These are phyloP conservation scores for Varecia variegata DNA, from an alignment of 2,797 vertebrate genomes.

Conservation along the genomic window DNA sequence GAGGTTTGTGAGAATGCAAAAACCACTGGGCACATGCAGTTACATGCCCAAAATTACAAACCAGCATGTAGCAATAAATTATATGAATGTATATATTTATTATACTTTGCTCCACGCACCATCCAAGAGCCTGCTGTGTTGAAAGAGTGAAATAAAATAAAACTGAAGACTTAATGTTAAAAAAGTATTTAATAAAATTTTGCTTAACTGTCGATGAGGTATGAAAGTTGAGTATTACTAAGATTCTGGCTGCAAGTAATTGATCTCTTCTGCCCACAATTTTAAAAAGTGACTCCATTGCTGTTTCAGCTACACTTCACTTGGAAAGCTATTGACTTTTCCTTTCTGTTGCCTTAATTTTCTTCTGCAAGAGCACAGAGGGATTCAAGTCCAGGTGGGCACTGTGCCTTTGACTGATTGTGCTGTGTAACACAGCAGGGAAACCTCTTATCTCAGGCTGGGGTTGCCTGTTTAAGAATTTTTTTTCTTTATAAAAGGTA, in stretches of 20 bases:
- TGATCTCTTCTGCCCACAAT: slow-evolving; percentile 8
- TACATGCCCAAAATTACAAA: neutral
- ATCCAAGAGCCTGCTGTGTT: neutral
- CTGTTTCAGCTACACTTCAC: slow-evolving; percentile 65
- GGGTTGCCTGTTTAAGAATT: slow-evolving; percentile 78
- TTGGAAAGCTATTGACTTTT: slow-evolving; percentile 79
- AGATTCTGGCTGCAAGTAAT: neutral
- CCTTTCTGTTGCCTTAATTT: slow-evolving; percentile 81
- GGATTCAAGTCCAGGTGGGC: slow-evolving; percentile 80
- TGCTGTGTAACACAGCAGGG: slow-evolving; percentile 81
- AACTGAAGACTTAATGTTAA: slow-evolving; percentile 2
- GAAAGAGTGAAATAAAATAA: slow-evolving; percentile 24
- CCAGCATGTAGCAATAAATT: neutral
- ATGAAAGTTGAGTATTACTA: neutral
- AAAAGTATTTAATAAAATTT: slow-evolving; percentile 1
- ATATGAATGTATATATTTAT: neutral
- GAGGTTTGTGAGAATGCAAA: neutral
- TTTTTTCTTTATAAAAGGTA: slow-evolving; percentile 71
- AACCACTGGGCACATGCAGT: neutral
- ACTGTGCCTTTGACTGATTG: slow-evolving; percentile 77
- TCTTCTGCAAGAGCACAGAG: slow-evolving; percentile 69
- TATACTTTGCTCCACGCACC: neutral
- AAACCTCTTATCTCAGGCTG: slow-evolving; percentile 84
- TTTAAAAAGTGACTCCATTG: slow-evolving; percentile 42
- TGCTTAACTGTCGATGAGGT: neutral